Evolutionary conservation across 2,888 invertebrate genomes (phyloP).

Genomic region (Aromia moschata): DNA sequence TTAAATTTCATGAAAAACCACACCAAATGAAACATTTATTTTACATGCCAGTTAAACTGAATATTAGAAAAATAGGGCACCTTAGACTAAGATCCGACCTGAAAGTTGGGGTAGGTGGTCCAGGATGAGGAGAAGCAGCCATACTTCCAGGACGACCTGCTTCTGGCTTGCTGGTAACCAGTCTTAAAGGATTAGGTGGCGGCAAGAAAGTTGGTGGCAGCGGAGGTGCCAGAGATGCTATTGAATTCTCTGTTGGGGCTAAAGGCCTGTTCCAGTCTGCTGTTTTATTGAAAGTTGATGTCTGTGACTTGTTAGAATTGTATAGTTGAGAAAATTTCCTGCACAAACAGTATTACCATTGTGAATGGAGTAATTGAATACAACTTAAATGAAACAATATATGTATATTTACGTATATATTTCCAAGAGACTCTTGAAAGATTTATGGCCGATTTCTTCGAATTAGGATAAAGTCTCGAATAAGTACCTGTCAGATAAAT

Average conservation of each 20-base stretch:
- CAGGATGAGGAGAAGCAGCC: slow-evolving; percentile 66
- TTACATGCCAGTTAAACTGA: too few species aligned
- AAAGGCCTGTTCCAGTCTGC: slow-evolving; percentile 62
- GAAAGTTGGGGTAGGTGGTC: slow-evolving; percentile 75
- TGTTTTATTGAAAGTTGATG: slow-evolving; percentile 54
- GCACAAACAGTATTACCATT: too few species aligned
- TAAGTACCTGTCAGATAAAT: too few species aligned
- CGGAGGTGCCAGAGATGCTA: slow-evolving; percentile 61
- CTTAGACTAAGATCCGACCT: slow-evolving; percentile 83
- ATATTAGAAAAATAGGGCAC: slow-evolving; percentile 64
- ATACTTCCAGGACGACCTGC: slow-evolving; percentile 60
- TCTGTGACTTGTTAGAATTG: slow-evolving; percentile 55
- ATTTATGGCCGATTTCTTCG: too few species aligned
- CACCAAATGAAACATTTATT: too few species aligned
- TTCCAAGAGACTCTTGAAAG: too few species aligned
- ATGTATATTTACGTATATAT: too few species aligned
- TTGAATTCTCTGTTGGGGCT: slow-evolving; percentile 60
- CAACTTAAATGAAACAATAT: too few species aligned
- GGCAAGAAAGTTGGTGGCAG: slow-evolving; percentile 65
- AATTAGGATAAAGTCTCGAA: too few species aligned
- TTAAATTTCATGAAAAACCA: too few species aligned
- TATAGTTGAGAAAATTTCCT: slow-evolving; percentile 61
- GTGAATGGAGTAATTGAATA: too few species aligned
- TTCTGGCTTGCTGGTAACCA: slow-evolving; percentile 65
- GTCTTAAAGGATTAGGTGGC: slow-evolving; percentile 69